These are phyloP conservation scores for Turritopsis rubra DNA, from an alignment of 30 jellyfish, hydroid and myxozoan species.

Conservation along the genomic window DNA sequence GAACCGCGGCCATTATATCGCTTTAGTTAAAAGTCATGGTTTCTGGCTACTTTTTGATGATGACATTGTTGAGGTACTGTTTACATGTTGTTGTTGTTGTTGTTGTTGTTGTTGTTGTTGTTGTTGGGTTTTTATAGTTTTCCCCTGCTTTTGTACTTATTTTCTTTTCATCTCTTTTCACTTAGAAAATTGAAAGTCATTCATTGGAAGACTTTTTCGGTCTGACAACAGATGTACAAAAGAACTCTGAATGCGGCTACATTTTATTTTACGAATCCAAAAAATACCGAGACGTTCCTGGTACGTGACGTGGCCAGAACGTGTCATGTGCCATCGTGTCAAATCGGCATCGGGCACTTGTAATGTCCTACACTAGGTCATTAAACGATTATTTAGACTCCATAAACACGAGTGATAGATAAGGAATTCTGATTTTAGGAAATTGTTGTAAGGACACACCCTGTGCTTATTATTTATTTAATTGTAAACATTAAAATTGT, in stretches of 20 bases:
- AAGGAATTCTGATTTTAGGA: background rate
- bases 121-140: no score
- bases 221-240: constrained; percentile 79
- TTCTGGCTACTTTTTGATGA: constrained; percentile 87
- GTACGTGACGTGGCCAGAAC: background rate
- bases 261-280: constrained; percentile 77
- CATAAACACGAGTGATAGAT: background rate
- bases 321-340: no score
- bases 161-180: background rate
- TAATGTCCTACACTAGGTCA: no score
- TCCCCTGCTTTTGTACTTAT: background rate
- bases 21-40: constrained; percentile 75
- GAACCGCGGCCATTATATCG: constrained; percentile 84
- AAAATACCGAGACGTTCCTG: background rate
- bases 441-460: background rate
- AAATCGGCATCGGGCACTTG: no score
- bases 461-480: background rate
- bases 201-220: constrained; percentile 89
- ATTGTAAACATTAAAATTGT: background rate
- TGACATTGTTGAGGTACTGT: constrained; percentile 75
- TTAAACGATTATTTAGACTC: background rate
- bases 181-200: constrained; percentile 82
- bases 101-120: background rate
- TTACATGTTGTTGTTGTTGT: background rate
- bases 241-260: constrained; percentile 90